Evolutionary conservation across 1,140 invertebrate species (phyloP).

Genomic region (Drosophila baimaii): DNA sequence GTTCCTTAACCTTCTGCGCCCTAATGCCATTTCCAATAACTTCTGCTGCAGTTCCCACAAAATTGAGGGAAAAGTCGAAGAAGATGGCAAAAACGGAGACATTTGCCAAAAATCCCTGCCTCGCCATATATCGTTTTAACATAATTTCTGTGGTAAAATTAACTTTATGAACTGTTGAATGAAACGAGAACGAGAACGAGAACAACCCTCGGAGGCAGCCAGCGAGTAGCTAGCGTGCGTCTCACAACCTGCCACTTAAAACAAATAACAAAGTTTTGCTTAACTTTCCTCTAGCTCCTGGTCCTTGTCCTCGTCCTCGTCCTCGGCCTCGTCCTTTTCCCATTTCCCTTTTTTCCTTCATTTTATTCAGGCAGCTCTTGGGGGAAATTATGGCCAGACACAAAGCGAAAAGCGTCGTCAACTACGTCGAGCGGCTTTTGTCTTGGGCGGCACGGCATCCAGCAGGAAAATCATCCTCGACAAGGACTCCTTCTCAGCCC

Average conservation of each 20-base stretch:
- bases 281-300: constrained; percentile 71
- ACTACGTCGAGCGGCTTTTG: constrained; percentile 67
- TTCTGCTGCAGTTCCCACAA: constrained; percentile 73
- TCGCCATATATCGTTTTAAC: constrained; percentile 82
- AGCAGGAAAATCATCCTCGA: constrained; percentile 65
- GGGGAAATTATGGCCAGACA: constrained; percentile 81
- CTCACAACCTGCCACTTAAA: constrained; percentile 82
- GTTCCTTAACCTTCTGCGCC: constrained; percentile 69
- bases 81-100: constrained; percentile 35
- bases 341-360: constrained; percentile 10
- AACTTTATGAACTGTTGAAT: constrained; percentile 84
- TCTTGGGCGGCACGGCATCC: constrained; percentile 57
- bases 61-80: constrained; percentile 38
- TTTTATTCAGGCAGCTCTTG: constrained; percentile 49
- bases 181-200: constrained; percentile 51
- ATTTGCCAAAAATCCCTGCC: constrained; percentile 58
- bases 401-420: constrained; percentile 70
- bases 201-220: constrained; percentile 44
- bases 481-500: constrained; percentile 35
- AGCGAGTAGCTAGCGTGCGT: constrained; percentile 62
- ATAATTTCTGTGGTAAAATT: constrained; percentile 84
- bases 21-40: constrained; percentile 76
- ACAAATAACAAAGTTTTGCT: constrained; percentile 83
- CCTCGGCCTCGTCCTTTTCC: constrained; percentile 1
- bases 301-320: constrained; percentile 14